Evolutionary conservation across 2,113 vertebrate genomes (phyloP), one percentile per base, ranked within the genome.

Genomic region (Cyanoderma ruficeps): DNA sequence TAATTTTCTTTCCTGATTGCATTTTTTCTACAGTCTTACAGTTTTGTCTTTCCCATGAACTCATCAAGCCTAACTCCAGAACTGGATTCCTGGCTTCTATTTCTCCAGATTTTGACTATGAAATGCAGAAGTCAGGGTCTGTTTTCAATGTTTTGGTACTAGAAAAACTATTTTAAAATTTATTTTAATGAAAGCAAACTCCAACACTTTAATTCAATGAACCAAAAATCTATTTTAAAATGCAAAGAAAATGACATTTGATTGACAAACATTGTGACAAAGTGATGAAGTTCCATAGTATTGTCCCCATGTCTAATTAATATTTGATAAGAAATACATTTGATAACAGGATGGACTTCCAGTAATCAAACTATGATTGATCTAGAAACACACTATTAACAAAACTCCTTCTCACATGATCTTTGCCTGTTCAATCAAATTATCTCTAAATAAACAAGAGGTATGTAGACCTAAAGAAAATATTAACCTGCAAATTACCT

Each of bases 341-440:
- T 97, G 96, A 94, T 97, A 98, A 96, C 47, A 74, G 85, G 93
- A 90, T 60, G 97, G 90, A 97, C 95, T 97, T 97, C 94, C 90
- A 90, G 91, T 97, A 98, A 97, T 97, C 96, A 96, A 97, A 97
- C 96, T 69, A 95, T 71, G 95, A 98, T 96, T 83, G 94, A 97
- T 98, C 95, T 89, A 94, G 71, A 81, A 91, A 91, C 67, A 89
- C 80, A 85, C 41, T 63, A 95, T 85, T 94, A 93, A 97, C 94
- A 97, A 97, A 97, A 95, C 14, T 20, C 69, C 92, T 77, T 91
- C 93, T 95, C 10, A 1, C 13, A 25, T 94, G 95, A 93, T 95
- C 95, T 92, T 85, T 70, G 60, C 63, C 57, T 33, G 47, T 86
- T 96, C 96, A 97, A 97, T 94, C 78, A 98, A 97, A 97, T 98